Evolutionary conservation across 1,140 invertebrate genomes (phyloP), one percentile per base, ranked within the genome.

Genomic region (Brachionus koreanus): DNA sequence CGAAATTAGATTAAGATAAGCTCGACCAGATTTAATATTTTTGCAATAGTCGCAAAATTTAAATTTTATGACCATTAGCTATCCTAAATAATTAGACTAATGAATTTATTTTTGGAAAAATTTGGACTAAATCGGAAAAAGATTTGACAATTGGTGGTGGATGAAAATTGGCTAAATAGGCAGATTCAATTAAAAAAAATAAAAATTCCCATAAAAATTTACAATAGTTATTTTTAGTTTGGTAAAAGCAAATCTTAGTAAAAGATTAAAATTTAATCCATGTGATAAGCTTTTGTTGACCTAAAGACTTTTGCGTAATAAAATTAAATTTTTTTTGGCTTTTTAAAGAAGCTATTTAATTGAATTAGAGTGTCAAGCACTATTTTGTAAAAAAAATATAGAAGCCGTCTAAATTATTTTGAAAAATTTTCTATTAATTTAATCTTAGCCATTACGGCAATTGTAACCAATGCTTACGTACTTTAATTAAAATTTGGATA

Each of bases 11-110:
- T 37, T 69, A 69, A 7, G 65, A n/a, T 39, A 37, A 69, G 65
- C 35, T 37, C 33, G 35, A 69, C 9, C 3, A 69, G 37, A 37
- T 65, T 65, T 69, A 19, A n/a, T 37, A 37, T 37, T 39, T 69
- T 69, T n/a, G 65, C 37, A 69, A 69, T 69, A 42, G 65, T 37
- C 29, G 37, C 65, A 69, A 69, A 69, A 37, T 69, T 69, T 69
- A 37, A 65, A 65, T 65, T 65, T 65, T 65, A 65, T 37, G 63
- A 37, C 25, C 9, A 65, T 37, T 65, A 65, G 6, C n/a, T 33
- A 33, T 65, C 25, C 33, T n/a, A 65, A 37, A 65, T 65, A 65
- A 65, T 33, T 65, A 65, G 25, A 10, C 25, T 65, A 37, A 33
- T 65, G 63, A 57, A 57, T 57, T 2, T 29, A 3, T 29, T 29